phyloP scores from a whole-genome alignment of 1,140 invertebrate species.

The Heliconius congener region DNA sequence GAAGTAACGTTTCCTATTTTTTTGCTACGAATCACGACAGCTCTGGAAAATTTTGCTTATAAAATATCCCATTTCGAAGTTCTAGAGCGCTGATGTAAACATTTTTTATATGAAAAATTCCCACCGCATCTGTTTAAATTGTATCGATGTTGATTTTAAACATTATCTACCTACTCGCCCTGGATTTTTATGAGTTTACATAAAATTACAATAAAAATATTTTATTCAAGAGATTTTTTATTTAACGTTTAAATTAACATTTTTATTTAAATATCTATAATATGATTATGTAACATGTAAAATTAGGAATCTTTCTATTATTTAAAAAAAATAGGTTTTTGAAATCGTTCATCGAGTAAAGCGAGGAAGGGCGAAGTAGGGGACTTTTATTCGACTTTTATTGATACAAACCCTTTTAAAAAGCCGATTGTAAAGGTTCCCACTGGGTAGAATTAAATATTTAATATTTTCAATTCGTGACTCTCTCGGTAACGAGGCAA shows the following conservation, averaged over 20 bases:
- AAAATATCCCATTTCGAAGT: conserved; percentile 28
- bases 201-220: conserved; percentile 8
- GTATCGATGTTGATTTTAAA: conserved; percentile 11
- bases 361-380: too few relatives aligned
- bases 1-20: conserved; percentile 36
- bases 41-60: conserved; percentile 31
- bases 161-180: neutral
- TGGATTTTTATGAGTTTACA: conserved; percentile 4
- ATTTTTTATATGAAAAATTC: conserved; percentile 7
- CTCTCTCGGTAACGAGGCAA: too few relatives aligned
- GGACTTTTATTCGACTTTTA: accelerated
- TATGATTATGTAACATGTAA: too few relatives aligned
- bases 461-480: too few relatives aligned
- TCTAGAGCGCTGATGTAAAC: conserved; percentile 6
- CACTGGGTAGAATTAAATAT: too few relatives aligned
- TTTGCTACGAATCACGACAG: conserved; percentile 16
- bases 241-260: too few relatives aligned
- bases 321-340: too few relatives aligned
- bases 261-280: neutral
- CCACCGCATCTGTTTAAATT: conserved; percentile 4
- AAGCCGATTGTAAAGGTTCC: too few relatives aligned
- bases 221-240: neutral
- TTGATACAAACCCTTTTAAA: too few relatives aligned
- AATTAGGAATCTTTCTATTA: too few relatives aligned
- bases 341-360: too few relatives aligned